Conservation (phyloP, 2,888 invertebrate species). For the Oeneis ivallda region DNA sequence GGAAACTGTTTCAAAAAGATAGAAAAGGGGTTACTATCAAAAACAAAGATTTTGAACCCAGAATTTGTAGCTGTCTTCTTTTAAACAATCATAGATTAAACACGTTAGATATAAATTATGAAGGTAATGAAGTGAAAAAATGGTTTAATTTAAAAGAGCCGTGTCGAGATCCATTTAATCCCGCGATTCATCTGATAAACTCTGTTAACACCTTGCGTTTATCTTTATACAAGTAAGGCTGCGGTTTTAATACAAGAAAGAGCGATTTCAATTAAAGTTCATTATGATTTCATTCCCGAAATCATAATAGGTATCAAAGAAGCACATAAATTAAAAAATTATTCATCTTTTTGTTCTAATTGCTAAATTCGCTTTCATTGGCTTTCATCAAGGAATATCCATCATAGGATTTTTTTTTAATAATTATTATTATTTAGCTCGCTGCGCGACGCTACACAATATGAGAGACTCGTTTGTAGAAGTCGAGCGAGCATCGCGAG, state of each 20-base stretch:
- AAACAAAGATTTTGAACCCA: not conserved
- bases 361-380: not conserved
- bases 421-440: too few species aligned
- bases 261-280: not conserved
- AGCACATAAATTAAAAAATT: not conserved
- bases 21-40: too few species aligned
- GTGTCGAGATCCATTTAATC: slow-evolving; percentile 28
- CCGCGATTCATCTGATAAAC: slow-evolving; percentile 24
- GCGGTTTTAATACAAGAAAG: not conserved
- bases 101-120: slow-evolving; percentile 23
- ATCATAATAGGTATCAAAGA: not conserved
- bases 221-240: slow-evolving; percentile 21
- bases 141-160: slow-evolving; percentile 24
- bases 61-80: not conserved
- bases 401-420: too few species aligned
- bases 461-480: too few species aligned
- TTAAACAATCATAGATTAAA: not conserved
- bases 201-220: slow-evolving; percentile 28
- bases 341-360: too few species aligned
- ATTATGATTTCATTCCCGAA: too few species aligned
- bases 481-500: too few species aligned
- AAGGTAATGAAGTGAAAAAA: slow-evolving; percentile 33
- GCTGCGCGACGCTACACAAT: too few species aligned
- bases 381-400: too few species aligned
- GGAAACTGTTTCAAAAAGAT: too few species aligned